A percentile compares a stretch with the other conserved stretches of the same genome.
phyloP scores from a whole-genome alignment of 2,888 invertebrate species.

The Andrena bicolor region DNA sequence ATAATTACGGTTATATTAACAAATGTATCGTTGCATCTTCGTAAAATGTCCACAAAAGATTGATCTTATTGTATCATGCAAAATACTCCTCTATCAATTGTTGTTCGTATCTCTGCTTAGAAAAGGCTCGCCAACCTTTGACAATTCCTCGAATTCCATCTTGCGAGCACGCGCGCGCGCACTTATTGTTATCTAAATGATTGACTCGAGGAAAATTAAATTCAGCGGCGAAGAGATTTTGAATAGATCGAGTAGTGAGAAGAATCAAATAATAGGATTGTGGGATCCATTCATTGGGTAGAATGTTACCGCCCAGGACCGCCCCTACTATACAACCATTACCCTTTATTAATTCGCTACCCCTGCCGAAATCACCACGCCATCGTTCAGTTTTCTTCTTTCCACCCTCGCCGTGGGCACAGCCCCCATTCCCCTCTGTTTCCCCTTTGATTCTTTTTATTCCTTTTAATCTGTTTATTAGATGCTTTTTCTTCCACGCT shows the following conservation, averaged over 20 bases:
- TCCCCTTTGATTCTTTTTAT: slow-evolving; percentile 2
- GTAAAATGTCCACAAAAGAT: too few relatives aligned
- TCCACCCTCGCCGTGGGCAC: neutral
- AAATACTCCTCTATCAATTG: too few relatives aligned
- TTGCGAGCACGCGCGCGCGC: neutral
- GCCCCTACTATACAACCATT: slow-evolving; percentile 25
- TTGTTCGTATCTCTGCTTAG: too few relatives aligned
- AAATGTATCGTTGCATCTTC: too few relatives aligned
- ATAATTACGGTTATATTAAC: too few relatives aligned
- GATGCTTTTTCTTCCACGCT: neutral
- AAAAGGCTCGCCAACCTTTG: too few relatives aligned
- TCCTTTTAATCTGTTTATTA: slow-evolving; percentile 9
- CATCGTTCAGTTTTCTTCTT: neutral
- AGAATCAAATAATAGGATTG: neutral
- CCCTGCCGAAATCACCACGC: slow-evolving; percentile 24
- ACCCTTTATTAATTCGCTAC: slow-evolving; percentile 21
- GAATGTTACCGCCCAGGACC: neutral
- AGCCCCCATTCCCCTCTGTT: neutral
- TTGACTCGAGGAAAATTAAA: slow-evolving; percentile 10
- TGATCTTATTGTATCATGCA: too few relatives aligned
- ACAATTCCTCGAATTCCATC: neutral
- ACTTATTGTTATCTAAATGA: neutral
- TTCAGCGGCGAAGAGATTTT: neutral
- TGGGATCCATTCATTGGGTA: slow-evolving; percentile 19
- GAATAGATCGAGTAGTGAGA: neutral